Percentiles rank a stretch among this genome's conserved stretches.
phyloP scores from a whole-genome alignment of 2,797 vertebrate genomes.

The Parauchenoglanis punctatus region DNA sequence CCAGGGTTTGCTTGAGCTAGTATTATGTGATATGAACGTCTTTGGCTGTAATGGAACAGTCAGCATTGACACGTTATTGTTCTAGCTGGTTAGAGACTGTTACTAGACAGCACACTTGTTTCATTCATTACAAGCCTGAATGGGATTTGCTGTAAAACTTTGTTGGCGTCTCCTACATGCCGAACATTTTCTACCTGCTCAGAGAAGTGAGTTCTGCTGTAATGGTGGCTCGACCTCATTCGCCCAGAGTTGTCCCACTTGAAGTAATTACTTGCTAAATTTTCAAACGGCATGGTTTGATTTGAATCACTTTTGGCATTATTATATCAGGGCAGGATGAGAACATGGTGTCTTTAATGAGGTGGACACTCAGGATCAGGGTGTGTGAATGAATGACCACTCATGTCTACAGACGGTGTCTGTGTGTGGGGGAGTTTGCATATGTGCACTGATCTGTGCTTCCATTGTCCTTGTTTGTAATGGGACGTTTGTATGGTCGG shows the following conservation, averaged over 20 bases:
- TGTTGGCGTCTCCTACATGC: not conserved
- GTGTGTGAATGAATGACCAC: not conserved
- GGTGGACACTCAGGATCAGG: not conserved
- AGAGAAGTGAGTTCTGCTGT: not conserved
- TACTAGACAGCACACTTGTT: not conserved
- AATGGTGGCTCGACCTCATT: not conserved
- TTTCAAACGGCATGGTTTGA: not conserved
- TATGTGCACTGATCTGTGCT: conserved; percentile 29
- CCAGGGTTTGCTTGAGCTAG: not conserved
- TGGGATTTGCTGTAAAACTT: not conserved
- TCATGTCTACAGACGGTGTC: not conserved
- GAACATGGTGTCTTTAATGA: not conserved
- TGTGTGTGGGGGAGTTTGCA: no score
- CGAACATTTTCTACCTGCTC: not conserved
- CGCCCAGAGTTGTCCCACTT: not conserved
- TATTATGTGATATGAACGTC: not conserved
- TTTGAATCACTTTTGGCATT: not conserved
- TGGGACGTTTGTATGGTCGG: conserved; percentile 29
- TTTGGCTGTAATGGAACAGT: not conserved
- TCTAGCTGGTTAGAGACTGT: not conserved
- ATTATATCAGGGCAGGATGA: not conserved
- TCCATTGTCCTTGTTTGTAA: conserved; percentile 48
- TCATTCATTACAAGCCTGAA: not conserved
- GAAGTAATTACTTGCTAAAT: not conserved
- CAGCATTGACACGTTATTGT: not conserved